Conservation (phyloP, 2,888 invertebrate species). For the Tromatobia lineatoria region DNA sequence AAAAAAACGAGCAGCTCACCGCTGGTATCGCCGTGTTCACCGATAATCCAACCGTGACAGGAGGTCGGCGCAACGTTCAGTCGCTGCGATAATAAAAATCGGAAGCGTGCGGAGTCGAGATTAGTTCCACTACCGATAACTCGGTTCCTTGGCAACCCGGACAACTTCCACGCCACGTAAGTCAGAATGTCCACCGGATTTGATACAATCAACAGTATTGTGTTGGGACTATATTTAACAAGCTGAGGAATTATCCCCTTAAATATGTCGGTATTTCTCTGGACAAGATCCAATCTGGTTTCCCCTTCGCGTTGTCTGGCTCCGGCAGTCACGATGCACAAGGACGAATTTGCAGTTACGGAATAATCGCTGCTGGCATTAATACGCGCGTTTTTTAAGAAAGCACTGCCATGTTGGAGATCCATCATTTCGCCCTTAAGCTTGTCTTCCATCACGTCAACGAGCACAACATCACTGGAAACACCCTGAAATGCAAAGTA, state of each 20-base stretch:
- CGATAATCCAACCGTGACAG: conserved; percentile 97
- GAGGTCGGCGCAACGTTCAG: conserved; percentile 93
- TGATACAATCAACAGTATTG: conserved; percentile 94
- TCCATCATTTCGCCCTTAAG: conserved; percentile 96
- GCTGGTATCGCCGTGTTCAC: conserved; percentile 97
- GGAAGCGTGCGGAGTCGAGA: conserved; percentile 96
- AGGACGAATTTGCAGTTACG: conserved; percentile 91
- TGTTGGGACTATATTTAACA: conserved; percentile 94
- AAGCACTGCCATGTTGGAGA: conserved; percentile 95
- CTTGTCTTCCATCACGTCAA: conserved; percentile 94
- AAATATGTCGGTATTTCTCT: conserved; percentile 95
- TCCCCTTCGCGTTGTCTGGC: conserved; percentile 96
- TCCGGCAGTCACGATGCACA: conserved; percentile 96
- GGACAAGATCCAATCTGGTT: conserved; percentile 94
- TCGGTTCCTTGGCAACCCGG: conserved; percentile 94
- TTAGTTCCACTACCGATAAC: conserved; percentile 98
- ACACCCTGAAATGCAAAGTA: conserved; percentile 87
- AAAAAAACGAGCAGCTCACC: conserved; percentile 86
- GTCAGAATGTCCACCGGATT: conserved; percentile 98
- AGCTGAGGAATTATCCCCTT: conserved; percentile 94
- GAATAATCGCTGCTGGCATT: conserved; percentile 92
- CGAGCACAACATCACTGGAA: conserved; percentile 92
- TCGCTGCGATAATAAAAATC: conserved; percentile 94
- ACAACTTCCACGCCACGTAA: conserved; percentile 97
- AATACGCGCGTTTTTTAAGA: conserved; percentile 93